Evolutionary conservation across 2,888 invertebrate genomes (phyloP).

Genomic region (Diogma glabrata): DNA sequence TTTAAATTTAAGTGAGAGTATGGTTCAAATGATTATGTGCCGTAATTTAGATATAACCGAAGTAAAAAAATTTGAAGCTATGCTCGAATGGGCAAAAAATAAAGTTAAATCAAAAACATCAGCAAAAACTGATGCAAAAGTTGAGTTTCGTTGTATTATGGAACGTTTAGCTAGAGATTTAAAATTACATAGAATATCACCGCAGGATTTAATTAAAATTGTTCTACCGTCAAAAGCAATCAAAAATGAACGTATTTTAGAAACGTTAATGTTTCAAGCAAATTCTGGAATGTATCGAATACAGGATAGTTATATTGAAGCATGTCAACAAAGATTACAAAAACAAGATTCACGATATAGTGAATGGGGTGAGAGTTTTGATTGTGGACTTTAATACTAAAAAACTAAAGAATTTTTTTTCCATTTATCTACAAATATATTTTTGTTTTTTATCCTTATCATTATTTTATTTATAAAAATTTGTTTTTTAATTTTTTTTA

Average conservation of each 20-base stretch:
- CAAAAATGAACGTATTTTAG: constrained; percentile 81
- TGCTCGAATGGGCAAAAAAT: constrained; percentile 81
- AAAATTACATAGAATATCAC: constrained; percentile 81
- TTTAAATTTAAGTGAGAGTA: constrained; percentile 79
- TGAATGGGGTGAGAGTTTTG: constrained; percentile 65
- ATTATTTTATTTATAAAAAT: too few species aligned
- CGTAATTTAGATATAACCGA: constrained; percentile 82
- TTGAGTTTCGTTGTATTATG: constrained; percentile 89
- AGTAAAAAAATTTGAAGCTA: constrained; percentile 84
- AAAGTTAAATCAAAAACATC: constrained; percentile 64
- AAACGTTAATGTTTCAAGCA: constrained; percentile 87
- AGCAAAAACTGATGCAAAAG: constrained; percentile 70
- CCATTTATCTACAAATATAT: too few species aligned
- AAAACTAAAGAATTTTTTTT: too few species aligned
- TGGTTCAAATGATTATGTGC: constrained; percentile 91
- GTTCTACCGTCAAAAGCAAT: constrained; percentile 87
- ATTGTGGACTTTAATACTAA: constrained; percentile 50
- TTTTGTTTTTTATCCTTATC: too few species aligned
- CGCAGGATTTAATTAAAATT: constrained; percentile 85
- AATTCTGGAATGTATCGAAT: constrained; percentile 87
- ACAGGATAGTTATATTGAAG: constrained; percentile 77
- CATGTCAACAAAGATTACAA: constrained; percentile 73
- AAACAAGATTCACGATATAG: constrained; percentile 81
- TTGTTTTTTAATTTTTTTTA: too few species aligned
- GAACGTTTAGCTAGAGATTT: constrained; percentile 79